These are phyloP conservation scores for Erynnis tages DNA, from an alignment of 2,888 invertebrate species.

Conservation along the genomic window DNA sequence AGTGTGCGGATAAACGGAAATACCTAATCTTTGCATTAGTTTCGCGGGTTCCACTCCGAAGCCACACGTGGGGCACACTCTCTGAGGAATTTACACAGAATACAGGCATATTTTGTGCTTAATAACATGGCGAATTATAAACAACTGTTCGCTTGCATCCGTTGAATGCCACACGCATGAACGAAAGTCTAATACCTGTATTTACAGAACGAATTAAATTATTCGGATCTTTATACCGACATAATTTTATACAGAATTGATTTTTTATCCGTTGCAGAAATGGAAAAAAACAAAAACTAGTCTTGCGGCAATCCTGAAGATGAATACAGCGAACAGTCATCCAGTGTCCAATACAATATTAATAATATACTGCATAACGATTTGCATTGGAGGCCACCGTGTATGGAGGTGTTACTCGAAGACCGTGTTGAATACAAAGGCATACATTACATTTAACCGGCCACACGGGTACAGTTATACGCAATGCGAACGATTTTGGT, in stretches of 20 bases:
- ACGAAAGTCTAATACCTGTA: no score
- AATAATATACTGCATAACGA: conserved; percentile 26
- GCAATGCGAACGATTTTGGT: conserved; percentile 36
- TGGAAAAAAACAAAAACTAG: conserved; percentile 7
- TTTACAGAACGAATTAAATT: no score
- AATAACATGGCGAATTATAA: conserved; percentile 20
- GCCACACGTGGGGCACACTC: conserved; percentile 51
- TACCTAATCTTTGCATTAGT: conserved; percentile 77
- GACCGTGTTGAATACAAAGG: conserved; percentile 38
- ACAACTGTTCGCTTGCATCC: conserved; percentile 23
- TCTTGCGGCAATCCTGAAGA: background rate
- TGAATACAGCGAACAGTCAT: conserved; percentile 6
- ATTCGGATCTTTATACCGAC: no score
- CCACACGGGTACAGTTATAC: conserved; percentile 40
- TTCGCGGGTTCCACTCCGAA: conserved; percentile 50
- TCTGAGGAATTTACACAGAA: conserved; percentile 17
- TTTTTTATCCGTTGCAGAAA: no score
- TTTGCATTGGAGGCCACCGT: conserved; percentile 32
- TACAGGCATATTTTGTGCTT: conserved; percentile 17
- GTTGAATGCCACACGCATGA: conserved; percentile 6
- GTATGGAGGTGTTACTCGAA: conserved; percentile 31
- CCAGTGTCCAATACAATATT: conserved; percentile 18
- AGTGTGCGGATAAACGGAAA: conserved; percentile 61
- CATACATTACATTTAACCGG: conserved; percentile 35
- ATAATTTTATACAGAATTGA: no score